A percentile compares a stretch with the other conserved stretches of the same genome.
Conservation (phyloP, 2,797 vertebrate species). For the Eptatretus atami region DNA sequence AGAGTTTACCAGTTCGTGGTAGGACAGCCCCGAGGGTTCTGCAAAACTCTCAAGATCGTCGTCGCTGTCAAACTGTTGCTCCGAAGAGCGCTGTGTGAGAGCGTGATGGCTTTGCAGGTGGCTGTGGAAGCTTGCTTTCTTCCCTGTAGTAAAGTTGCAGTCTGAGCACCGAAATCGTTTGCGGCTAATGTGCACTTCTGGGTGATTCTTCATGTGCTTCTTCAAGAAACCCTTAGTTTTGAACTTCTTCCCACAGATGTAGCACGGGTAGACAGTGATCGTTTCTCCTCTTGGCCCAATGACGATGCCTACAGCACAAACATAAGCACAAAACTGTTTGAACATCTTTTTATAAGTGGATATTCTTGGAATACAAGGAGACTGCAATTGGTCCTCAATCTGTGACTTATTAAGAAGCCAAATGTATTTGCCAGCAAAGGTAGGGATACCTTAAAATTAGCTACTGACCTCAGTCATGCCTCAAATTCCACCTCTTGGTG, state of each 20-base stretch:
- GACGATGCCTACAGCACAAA: constrained; percentile 45
- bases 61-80: constrained; percentile 52
- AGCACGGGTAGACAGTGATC: constrained; percentile 82
- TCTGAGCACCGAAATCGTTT: constrained; percentile 77
- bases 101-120: constrained; percentile 85
- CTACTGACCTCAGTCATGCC: too few relatives aligned
- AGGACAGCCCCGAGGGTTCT: constrained; percentile 56
- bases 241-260: constrained; percentile 96
- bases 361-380: too few relatives aligned
- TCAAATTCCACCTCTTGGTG: too few relatives aligned
- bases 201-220: constrained; percentile 88
- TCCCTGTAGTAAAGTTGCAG: constrained; percentile 96
- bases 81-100: constrained; percentile 33
- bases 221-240: constrained; percentile 88
- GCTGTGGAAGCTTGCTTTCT: constrained; percentile 86
- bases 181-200: constrained; percentile 61
- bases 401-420: too few relatives aligned
- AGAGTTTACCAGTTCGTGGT: constrained; percentile 74
- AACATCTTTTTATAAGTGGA: background rate
- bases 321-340: constrained; percentile 9
- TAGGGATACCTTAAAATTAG: too few relatives aligned
- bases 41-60: constrained; percentile 73
- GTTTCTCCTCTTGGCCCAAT: constrained; percentile 88
- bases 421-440: too few relatives aligned
- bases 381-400: too few relatives aligned